Evolutionary conservation across 2,888 invertebrate genomes (phyloP), one percentile per base, ranked within the genome.

Genomic region (Fragum whitleyi): DNA sequence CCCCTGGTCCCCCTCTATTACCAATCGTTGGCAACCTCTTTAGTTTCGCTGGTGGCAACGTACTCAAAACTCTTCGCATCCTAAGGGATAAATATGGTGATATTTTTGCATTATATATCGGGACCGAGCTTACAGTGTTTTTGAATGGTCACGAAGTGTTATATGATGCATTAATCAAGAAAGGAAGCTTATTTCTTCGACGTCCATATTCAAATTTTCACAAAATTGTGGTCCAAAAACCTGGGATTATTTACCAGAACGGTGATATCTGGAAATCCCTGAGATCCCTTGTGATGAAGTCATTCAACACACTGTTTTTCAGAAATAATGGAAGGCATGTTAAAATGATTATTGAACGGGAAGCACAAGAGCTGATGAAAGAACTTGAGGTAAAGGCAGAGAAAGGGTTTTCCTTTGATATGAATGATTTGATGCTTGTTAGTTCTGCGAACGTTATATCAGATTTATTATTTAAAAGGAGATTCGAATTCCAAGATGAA

Each of bases 1-100:
- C 79, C 0, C 79, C 83, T 1, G 83, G 83, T 3, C 83, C 83
- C 9, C 62, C 77, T 1, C 59, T 83, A 26, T 53, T 83, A 42
- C 83, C 83, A 0, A 23, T 83, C 2, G 65, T 83, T 11, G 83
- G 83, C 2, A 83, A 83, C 65, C 36, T 83, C n/a, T 74, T 70
- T 11, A 71, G 71, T n/a, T 42, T 83, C 36, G 62, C 71, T 14
- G 69, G 77, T 11, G n/a, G 16, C 0, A 65, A 83, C 42, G 28
- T 72, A 9, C 23, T 83, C 1, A 65, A 39, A 3, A 67, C 19
- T n/a, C 51, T 83, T 0, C 53, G 59, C 1, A 47, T 59, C 5
- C 36, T 83, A 11, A 23, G 78, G 16, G 21, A 65, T 36, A 61
- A 57, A 47, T 83, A 83, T 42, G 83, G 83, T n/a, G 80, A 83